phyloP scores from a whole-genome alignment of 2,888 invertebrate species.

The Eustalomyia histrio region DNA sequence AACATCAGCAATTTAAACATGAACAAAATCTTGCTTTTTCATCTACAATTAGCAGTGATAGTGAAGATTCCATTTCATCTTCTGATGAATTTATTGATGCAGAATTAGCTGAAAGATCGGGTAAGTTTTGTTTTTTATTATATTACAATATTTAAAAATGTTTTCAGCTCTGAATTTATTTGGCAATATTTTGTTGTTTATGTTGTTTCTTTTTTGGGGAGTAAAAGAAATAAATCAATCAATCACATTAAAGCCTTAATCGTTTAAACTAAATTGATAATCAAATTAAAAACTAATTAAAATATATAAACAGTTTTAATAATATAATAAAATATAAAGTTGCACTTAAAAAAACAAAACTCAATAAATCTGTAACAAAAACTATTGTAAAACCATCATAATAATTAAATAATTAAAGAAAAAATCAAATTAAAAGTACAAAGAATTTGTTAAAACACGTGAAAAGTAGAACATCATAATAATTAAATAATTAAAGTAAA shows the following conservation, averaged over 20 bases:
- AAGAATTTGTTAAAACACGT: no score
- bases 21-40: conserved; percentile 66
- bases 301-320: no score
- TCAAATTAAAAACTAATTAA: no score
- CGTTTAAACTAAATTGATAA: neutral
- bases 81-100: conserved; percentile 74
- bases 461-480: no score
- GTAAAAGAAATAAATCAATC: neutral
- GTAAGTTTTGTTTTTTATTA: conserved; percentile 70
- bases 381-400: no score
- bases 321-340: no score
- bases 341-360: no score
- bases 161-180: conserved; percentile 8
- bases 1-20: conserved; percentile 33
- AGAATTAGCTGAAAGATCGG: conserved; percentile 73
- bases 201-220: neutral
- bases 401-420: no score
- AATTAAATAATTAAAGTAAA: no score
- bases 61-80: conserved; percentile 72
- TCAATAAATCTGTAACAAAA: no score
- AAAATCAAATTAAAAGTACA: no score
- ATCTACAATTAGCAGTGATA: conserved; percentile 71
- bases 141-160: neutral
- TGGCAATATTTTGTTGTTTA: conserved; percentile 66
- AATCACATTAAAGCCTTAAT: neutral